Base-by-base conservation (phyloP, 35 echinoderm and acorn worm species). In the Lytechinus pictus region DNA sequence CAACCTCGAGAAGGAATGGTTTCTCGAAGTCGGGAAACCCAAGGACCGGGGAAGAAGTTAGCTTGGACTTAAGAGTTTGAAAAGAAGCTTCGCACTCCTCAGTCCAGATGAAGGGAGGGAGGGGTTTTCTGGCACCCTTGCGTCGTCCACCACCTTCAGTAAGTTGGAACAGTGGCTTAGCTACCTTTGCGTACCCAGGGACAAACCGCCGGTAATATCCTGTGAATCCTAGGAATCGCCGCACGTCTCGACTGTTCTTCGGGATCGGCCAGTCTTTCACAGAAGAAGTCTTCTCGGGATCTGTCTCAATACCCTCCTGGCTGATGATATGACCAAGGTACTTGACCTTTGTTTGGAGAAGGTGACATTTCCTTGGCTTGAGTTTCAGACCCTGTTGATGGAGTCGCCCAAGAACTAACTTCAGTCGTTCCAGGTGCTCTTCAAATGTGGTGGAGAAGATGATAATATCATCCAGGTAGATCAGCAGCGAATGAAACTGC, bases 401-500 rank as follows among this genome's bases (percentile, higher is more conserved):
- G 8, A 98, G 95, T 33, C 94, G 57, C 14, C 96, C 86, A 14
- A 98, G 96, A 5, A 98, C 97, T 9, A 9, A 54, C 11, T 6
- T 87, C 3, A 97, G 89, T 4, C 97, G 33, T 6, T 94, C 96
- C 27, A 95, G 10, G 56, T 96, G 95, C 60, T 98, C 92, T 2
- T 96, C 97, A 4, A 97, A 60, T 1, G 61, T 93, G 13, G 55
- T 72, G 51, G 87, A 86, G 86, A 96, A 98, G 6, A 97, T 92
- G 19, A 97, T 96, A 12, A 97, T 44, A 90, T 98, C 96, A 93
- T 97, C 96, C 91, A 98, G 97, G 87, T 97, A 98, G 13, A 98
- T 95, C 53, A 97, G 29, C 6, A 95, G 89, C 53, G 89, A 94
- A 9, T 93, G 27, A 87, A 95, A 55, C 51, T 96, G 94, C 4